Base-by-base conservation (phyloP, 30 jellyfish, hydroid and myxozoan genomes). In the Euphysa ruthae region DNA sequence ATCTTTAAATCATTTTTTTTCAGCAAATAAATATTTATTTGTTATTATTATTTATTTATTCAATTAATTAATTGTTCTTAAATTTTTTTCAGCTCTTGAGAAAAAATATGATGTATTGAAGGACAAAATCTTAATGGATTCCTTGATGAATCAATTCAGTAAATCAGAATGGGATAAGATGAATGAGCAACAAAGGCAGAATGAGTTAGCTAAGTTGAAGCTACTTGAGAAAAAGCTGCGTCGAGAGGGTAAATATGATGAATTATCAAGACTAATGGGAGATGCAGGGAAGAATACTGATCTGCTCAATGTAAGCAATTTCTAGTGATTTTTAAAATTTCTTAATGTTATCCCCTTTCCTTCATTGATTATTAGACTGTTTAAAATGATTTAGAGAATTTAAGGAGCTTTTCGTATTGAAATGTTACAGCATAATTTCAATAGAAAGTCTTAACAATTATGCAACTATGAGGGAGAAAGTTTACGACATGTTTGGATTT, bases 111-210 rank as follows among this genome's bases (percentile, higher is more conserved):
- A 86, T 49, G 88, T 82, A 0, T 52, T 86, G 25, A 78, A 94
- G 0, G 96, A 86, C 56, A 85, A 79, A 66, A 60, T 86, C 51
- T 26, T 86, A 58, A 38, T 86, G 43, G 96, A 86, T 27, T 78
- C 93, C 14, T 46, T 86, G 49, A 79, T 79, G 89, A 66, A 72
- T 32, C 96, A 86, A 35, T 73, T 63, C 69, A 61, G 90, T 35
- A 84, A 86, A 15, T 92, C 96, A 4, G 96, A 86, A 50, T 86
- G 96, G 96, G 93, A 78, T 13, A 58, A 66, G 58, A 72, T 86
- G 34, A 61, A 87, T 13, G 96, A 86, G 44, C 96, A 86, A 69
- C 92, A 78, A 38, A 73, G 96, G 58, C 96, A 86, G 55, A 84
- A 90, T 77, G 71, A 71, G 66, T 82, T 86, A 54, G 65, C 79